Percentiles rank a stretch among this genome's conserved stretches.
phyloP scores from a whole-genome alignment of 2,113 vertebrate species.

The Struthio camelus region DNA sequence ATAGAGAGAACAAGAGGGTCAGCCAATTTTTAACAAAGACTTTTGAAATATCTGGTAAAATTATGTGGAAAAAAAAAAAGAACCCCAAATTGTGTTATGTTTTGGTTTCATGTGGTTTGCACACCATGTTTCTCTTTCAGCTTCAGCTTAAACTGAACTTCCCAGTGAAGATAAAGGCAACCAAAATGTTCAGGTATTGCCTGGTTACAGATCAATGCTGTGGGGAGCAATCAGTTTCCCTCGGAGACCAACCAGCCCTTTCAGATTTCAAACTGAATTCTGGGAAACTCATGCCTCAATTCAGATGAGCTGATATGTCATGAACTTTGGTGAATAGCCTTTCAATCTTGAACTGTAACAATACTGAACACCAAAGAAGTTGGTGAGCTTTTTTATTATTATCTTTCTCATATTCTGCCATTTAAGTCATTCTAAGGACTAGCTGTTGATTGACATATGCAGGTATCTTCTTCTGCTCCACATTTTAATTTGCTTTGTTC shows the following conservation, averaged over 20 bases:
- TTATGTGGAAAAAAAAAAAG: neutral
- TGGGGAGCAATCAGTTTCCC: neutral
- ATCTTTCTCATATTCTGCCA: neutral
- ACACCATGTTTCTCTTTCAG: fast-evolving
- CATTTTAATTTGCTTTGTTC: neutral
- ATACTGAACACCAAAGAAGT: neutral
- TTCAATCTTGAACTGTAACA: neutral
- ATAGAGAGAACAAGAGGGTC: neutral
- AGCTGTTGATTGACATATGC: neutral
- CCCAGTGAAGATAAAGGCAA: neutral
- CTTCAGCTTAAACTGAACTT: neutral
- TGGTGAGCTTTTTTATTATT: neutral
- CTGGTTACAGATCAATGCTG: neutral
- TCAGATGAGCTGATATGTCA: neutral
- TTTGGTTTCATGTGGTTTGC: neutral
- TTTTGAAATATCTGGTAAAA: neutral
- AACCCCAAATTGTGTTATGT: neutral
- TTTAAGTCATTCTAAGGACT: neutral
- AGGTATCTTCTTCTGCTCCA: neutral
- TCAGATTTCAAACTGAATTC: neutral
- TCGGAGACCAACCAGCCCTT: neutral
- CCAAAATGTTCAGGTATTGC: neutral
- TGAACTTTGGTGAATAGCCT: neutral
- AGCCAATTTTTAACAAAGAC: neutral
- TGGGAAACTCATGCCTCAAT: neutral